phyloP scores from a whole-genome alignment of 1,140 invertebrate genomes.

The Leptinotarsa undecemlineata region DNA sequence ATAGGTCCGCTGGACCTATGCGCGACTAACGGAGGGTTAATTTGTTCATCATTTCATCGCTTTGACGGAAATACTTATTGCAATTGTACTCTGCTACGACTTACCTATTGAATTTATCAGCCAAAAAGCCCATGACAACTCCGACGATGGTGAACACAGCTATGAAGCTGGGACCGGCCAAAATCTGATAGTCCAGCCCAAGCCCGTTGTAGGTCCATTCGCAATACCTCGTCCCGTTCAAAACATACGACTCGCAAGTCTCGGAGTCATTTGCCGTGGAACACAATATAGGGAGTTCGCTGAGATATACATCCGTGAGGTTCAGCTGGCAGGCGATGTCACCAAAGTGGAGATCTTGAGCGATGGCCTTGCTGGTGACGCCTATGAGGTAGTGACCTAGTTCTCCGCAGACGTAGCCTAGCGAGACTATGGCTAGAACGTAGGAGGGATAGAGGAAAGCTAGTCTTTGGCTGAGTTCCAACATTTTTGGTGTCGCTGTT shows the following conservation, averaged over 20 bases:
- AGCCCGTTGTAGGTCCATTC: constrained; percentile 92
- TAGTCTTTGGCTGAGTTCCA: constrained; percentile 60
- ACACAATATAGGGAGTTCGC: constrained; percentile 68
- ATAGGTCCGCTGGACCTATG: too few relatives aligned
- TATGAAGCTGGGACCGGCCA: constrained; percentile 91
- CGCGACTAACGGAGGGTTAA: too few relatives aligned
- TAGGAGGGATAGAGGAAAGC: constrained; percentile 74
- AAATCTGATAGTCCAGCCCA: constrained; percentile 87
- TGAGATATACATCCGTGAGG: constrained; percentile 59
- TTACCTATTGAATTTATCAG: constrained; percentile 74
- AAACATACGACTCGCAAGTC: constrained; percentile 65
- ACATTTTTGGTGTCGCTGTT: constrained; percentile 26
- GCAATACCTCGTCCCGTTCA: constrained; percentile 77
- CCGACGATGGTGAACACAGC: constrained; percentile 87
- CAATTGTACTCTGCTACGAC: background rate
- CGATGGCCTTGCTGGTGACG: constrained; percentile 82
- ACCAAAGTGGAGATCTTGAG: constrained; percentile 83
- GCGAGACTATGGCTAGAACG: constrained; percentile 74
- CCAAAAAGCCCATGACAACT: constrained; percentile 81
- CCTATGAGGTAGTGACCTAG: constrained; percentile 86
- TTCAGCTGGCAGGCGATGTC: constrained; percentile 85
- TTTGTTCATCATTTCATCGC: too few relatives aligned
- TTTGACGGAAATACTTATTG: too few relatives aligned
- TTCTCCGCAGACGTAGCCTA: constrained; percentile 83
- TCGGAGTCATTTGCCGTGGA: constrained; percentile 65